These are phyloP conservation scores for Dolichopus griseipennis DNA, from an alignment of 2,888 invertebrate genomes.

Conservation along the genomic window DNA sequence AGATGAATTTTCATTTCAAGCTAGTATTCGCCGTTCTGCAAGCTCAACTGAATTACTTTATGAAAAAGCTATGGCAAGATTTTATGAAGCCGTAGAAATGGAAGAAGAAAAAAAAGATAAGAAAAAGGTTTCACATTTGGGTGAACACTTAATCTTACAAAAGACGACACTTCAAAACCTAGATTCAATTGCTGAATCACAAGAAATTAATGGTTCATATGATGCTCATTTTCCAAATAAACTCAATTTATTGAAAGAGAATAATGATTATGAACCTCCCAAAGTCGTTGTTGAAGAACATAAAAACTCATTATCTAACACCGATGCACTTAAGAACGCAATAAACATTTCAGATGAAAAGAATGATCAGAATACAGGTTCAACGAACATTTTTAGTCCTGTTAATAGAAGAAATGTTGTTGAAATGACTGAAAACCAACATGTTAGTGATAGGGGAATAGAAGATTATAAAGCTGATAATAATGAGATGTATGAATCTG, in stretches of 20 bases:
- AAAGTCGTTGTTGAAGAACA: background rate
- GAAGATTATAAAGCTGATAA: background rate
- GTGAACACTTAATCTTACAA: background rate
- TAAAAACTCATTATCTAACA: background rate
- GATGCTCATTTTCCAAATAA: background rate
- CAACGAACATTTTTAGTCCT: background rate
- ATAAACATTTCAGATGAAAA: background rate
- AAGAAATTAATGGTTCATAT: slow-evolving; percentile 21
- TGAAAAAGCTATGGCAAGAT: slow-evolving; percentile 71
- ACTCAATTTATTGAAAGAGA: too few relatives aligned
- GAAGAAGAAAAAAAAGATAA: slow-evolving; percentile 55
- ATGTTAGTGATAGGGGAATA: background rate
- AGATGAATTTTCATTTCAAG: slow-evolving; percentile 43
- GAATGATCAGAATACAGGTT: slow-evolving; percentile 17
- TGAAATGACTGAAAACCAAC: background rate
- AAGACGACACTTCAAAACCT: slow-evolving; percentile 26
- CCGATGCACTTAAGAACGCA: background rate
- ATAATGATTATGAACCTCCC: background rate
- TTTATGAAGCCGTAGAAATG: slow-evolving; percentile 67
- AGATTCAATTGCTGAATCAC: slow-evolving; percentile 47
- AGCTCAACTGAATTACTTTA: slow-evolving; percentile 77
- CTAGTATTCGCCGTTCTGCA: slow-evolving; percentile 56
- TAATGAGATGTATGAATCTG: background rate
- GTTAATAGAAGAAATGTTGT: background rate
- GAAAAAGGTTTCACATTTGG: slow-evolving; percentile 26